phyloP scores from a whole-genome alignment of 2,888 invertebrate species.

The Azorinus chamasolen region DNA sequence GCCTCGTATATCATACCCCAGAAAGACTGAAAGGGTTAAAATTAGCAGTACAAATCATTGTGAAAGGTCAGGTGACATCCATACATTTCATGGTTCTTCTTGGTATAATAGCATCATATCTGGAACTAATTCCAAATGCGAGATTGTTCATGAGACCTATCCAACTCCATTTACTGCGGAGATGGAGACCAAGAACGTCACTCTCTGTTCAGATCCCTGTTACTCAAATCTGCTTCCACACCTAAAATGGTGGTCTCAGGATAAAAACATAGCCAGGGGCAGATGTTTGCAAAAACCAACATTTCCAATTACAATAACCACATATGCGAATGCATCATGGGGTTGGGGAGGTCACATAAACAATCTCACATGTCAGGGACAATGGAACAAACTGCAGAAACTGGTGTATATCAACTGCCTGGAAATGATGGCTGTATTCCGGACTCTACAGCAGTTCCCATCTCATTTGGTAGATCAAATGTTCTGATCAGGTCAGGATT shows the following conservation, averaged over 20 bases:
- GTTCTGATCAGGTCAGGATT: constrained; percentile 26
- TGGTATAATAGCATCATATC: constrained; percentile 38
- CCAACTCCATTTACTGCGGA: constrained; percentile 27
- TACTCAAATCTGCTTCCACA: constrained; percentile 6
- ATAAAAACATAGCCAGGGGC: constrained; percentile 29
- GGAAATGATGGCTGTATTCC: constrained; percentile 39
- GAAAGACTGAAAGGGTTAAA: constrained; percentile 6
- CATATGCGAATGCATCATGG: constrained; percentile 32
- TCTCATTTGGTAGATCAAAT: constrained; percentile 19
- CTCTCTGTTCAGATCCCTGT: not conserved
- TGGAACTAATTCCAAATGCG: constrained; percentile 39
- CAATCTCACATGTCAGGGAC: constrained; percentile 32
- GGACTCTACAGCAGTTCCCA: constrained; percentile 14
- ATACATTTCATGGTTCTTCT: constrained; percentile 19
- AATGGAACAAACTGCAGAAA: constrained; percentile 23
- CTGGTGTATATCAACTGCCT: constrained; percentile 34
- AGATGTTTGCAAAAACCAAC: not conserved
- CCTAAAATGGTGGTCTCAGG: constrained; percentile 21
- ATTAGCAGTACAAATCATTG: not conserved
- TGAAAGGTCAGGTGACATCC: constrained; percentile 11
- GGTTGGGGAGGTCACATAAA: constrained; percentile 46
- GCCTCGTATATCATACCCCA: constrained; percentile 14
- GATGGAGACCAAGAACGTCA: constrained; percentile 21
- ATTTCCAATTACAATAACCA: constrained; percentile 17
- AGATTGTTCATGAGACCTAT: constrained; percentile 42